Conservation (phyloP, 1,140 invertebrate species). For the Drosophila subobscura region DNA sequence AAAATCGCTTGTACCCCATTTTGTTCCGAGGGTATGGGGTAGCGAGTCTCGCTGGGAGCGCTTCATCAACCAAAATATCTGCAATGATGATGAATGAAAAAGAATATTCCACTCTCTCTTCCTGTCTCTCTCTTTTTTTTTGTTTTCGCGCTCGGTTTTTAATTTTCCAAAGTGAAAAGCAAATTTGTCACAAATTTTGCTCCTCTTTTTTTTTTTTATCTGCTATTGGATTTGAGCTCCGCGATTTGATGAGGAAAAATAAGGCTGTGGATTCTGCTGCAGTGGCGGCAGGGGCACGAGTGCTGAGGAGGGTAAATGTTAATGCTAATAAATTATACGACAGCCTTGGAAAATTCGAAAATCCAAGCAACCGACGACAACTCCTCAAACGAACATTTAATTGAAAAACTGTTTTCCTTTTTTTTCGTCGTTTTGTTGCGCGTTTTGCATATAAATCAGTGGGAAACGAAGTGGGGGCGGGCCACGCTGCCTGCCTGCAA, state of each 20-base stretch:
- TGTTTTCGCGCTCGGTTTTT: slow-evolving; percentile 54
- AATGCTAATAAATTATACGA: slow-evolving; percentile 80
- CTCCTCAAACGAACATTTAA: slow-evolving; percentile 74
- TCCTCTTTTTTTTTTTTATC: slow-evolving; percentile 45
- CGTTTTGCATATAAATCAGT: slow-evolving; percentile 80
- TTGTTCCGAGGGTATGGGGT: background rate
- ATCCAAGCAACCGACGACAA: slow-evolving; percentile 66
- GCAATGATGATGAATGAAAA: slow-evolving; percentile 71
- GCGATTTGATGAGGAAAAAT: slow-evolving; percentile 57
- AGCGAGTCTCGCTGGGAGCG: slow-evolving; percentile 12
- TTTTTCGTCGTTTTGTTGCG: slow-evolving; percentile 55
- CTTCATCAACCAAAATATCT: slow-evolving; percentile 62
- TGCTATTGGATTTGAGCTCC: slow-evolving; percentile 67
- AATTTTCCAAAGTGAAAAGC: slow-evolving; percentile 80
- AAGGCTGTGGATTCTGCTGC: slow-evolving; percentile 11
- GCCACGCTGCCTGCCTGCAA: slow-evolving; percentile 1
- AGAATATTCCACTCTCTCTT: slow-evolving; percentile 33
- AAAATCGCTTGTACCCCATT: background rate
- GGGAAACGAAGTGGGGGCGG: slow-evolving; percentile 19
- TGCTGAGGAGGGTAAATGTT: slow-evolving; percentile 61
- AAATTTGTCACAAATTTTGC: slow-evolving; percentile 73
- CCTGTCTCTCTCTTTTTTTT: slow-evolving; percentile 11
- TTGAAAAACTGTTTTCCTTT: slow-evolving; percentile 73
- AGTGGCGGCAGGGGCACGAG: background rate
- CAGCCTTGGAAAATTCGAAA: slow-evolving; percentile 73